phyloP scores from a whole-genome alignment of 2,888 invertebrate species.

The Synanthedon vespiformis region DNA sequence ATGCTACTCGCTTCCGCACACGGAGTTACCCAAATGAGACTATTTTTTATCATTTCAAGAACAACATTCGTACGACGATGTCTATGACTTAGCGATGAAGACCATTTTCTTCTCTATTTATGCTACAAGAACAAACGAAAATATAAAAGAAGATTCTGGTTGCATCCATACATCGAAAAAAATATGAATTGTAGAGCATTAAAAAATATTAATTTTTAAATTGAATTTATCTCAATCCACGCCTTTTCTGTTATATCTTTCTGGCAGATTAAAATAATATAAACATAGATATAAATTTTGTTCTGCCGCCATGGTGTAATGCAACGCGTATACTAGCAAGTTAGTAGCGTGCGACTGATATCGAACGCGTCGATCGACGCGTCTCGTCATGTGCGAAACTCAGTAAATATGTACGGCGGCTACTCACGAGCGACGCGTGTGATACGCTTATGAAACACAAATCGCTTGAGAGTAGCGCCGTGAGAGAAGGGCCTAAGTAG shows the following conservation, averaged over 20 bases:
- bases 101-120: not conserved
- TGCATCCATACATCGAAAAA: not conserved
- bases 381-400: not conserved
- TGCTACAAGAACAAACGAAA: not conserved
- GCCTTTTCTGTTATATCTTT: not conserved
- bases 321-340: not conserved
- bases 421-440: not conserved
- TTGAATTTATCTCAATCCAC: not conserved
- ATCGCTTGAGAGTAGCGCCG: not conserved
- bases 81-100: not conserved
- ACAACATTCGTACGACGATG: not conserved
- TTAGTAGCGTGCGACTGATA: not conserved
- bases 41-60: not conserved
- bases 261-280: not conserved
- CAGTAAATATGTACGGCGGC: not conserved
- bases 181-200: not conserved
- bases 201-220: too few relatives aligned
- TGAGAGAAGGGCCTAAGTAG: too few relatives aligned
- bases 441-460: not conserved
- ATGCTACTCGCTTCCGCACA: not conserved
- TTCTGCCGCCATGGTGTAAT: not conserved
- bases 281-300: not conserved
- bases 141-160: not conserved
- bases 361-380: slow-evolving; percentile 1
- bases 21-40: not conserved